Conservation (phyloP, 2,888 invertebrate genomes). For the Mythimna lalbum region DNA sequence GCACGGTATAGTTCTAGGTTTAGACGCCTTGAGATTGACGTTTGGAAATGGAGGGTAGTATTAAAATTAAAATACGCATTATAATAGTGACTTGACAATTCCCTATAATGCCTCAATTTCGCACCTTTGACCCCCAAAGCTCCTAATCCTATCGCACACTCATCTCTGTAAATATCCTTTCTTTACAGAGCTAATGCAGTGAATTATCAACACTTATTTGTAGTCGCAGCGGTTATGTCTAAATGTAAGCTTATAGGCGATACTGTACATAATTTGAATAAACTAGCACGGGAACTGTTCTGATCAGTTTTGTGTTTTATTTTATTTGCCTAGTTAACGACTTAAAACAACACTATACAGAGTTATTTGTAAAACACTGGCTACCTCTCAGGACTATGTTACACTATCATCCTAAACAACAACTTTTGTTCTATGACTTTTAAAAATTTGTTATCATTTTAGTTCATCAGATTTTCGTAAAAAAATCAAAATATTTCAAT, state of each 20-base stretch:
- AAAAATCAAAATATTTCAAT: no score
- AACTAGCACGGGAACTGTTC: constrained; percentile 85
- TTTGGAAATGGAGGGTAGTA: not conserved
- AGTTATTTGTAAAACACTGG: no score
- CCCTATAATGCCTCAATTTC: not conserved
- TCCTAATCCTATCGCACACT: constrained; percentile 70
- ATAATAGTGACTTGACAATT: not conserved
- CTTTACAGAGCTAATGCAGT: constrained; percentile 83
- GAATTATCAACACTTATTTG: constrained; percentile 67
- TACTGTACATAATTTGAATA: constrained; percentile 86
- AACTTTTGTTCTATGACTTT: no score
- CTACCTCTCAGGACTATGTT: no score
- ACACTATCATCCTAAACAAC: no score
- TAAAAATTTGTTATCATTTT: no score
- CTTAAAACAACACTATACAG: no score
- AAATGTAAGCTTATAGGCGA: constrained; percentile 77
- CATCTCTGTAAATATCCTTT: constrained; percentile 80
- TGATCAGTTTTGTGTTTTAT: constrained; percentile 76
- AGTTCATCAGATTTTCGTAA: no score
- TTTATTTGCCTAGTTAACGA: constrained; percentile 24
- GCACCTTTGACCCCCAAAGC: constrained; percentile 36
- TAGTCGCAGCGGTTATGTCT: constrained; percentile 67
- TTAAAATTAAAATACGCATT: no score
- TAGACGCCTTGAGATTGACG: not conserved
- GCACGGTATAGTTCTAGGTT: no score